These are phyloP conservation scores for Zophobas morio DNA, from an alignment of 1,140 invertebrate species.

Conservation along the genomic window DNA sequence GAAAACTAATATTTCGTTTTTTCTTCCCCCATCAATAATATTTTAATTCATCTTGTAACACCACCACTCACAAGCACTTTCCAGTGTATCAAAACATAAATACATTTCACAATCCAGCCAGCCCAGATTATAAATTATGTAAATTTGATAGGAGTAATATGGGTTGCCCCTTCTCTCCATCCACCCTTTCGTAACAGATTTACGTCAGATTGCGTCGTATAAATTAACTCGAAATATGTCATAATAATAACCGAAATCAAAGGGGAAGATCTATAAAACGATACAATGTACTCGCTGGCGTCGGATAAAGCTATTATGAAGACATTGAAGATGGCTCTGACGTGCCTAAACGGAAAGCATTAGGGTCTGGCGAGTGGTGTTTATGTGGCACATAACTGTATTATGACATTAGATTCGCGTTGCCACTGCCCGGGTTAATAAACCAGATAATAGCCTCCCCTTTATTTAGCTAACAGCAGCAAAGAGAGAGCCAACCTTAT, in stretches of 20 bases:
- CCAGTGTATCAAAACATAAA: no score
- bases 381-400: constrained; percentile 59
- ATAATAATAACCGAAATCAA: constrained; percentile 44
- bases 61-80: no score
- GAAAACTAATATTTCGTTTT: no score
- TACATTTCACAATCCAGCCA: no score
- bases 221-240: constrained; percentile 46
- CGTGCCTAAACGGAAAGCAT: constrained; percentile 43
- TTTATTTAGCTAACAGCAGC: constrained; percentile 19
- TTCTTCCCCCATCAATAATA: no score
- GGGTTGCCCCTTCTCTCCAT: background rate
- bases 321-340: constrained; percentile 44
- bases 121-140: no score
- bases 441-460: constrained; percentile 58
- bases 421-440: constrained; percentile 58
- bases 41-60: no score
- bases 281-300: constrained; percentile 23
- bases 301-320: constrained; percentile 45
- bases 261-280: constrained; percentile 39
- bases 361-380: constrained; percentile 48
- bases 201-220: constrained; percentile 35
- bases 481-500: background rate
- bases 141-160: no score
- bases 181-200: constrained; percentile 33
- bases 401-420: constrained; percentile 60